Base-by-base conservation (phyloP, 1,140 invertebrate genomes). In the Ectropis grisescens region DNA sequence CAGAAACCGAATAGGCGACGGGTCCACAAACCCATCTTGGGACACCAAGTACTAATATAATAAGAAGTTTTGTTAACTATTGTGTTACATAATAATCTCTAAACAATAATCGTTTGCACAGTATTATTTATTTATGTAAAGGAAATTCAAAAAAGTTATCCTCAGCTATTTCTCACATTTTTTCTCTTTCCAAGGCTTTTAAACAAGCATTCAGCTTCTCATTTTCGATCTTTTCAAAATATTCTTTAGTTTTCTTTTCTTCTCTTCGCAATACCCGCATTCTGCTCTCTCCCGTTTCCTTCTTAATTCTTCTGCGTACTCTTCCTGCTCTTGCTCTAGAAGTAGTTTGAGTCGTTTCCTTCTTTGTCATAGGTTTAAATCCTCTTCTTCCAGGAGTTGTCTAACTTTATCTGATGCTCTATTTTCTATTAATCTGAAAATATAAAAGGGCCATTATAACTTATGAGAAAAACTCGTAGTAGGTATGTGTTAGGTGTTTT, bases 321-420 rank as follows among this genome's bases (percentile, higher is more conserved):
- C 38, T 30, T 57, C 33, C 44, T 75, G 53, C 60, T 80, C 75
- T 44, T 33, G n/a, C 19, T 57, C 34, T 22, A 80, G 26, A 15
- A 80, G 36, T 3, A 25, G 4, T 33, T 55, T 56, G 3, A 80
- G 41, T 23, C 52, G 56, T 29, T 66, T 30, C 51, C 58, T 55
- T 47, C 70, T 69, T 15, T 68, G 70, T 78, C 71, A 76, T 16
- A 80, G 64, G 33, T 51, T 57, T 28, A 24, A 35, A 22, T 80
- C 71, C 58, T 75, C 75, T 52, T 58, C 11, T 30, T 58, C 19
- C 22, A 80, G 29, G 12, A 59, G 38, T 27, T 61, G 36, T 48
- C 39, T 45, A 3, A 80, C 60, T 41, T 60, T 80, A 12, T 66
- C 62, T 27, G 35, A 46, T 27, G 69, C 52, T 40, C 54, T 54